These are phyloP conservation scores for Rhinella marina DNA, from an alignment of 2,797 vertebrate genomes.

Conservation along the genomic window DNA sequence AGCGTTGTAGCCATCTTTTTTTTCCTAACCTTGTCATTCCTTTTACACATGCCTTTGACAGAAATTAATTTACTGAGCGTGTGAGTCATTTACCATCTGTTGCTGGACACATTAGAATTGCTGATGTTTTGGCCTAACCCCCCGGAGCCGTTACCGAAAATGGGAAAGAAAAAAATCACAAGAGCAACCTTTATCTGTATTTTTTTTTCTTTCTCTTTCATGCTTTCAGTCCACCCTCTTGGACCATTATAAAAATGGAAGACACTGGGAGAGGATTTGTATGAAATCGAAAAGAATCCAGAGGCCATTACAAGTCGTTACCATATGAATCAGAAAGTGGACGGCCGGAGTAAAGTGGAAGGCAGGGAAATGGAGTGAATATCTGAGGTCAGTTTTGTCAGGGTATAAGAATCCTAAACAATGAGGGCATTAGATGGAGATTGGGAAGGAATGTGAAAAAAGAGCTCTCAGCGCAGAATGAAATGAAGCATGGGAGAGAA, in stretches of 20 bases:
- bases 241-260: conserved; percentile 64
- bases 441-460: conserved; percentile 71
- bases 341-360: conserved; percentile 76
- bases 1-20: background rate
- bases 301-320: conserved; percentile 82
- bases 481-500: conserved; percentile 74
- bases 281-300: conserved; percentile 72
- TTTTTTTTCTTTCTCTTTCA: conserved; percentile 64
- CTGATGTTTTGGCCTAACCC: conserved; percentile 70
- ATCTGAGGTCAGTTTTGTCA: conserved; percentile 81
- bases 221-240: conserved; percentile 62
- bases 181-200: conserved; percentile 62
- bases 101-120: conserved; percentile 72
- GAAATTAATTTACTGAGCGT: conserved; percentile 71
- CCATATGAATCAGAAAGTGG: conserved; percentile 85
- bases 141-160: conserved; percentile 65
- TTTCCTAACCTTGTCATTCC: conserved; percentile 1
- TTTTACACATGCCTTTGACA: conserved; percentile 67
- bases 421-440: conserved; percentile 72
- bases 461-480: conserved; percentile 69
- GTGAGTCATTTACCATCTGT: conserved; percentile 69
- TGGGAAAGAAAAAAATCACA: background rate
- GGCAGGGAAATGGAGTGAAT: conserved; percentile 81
- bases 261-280: conserved; percentile 63
- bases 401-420: conserved; percentile 73